Evolutionary conservation across 2,888 invertebrate species (phyloP).

Genomic region (Phanerotoma sp.): DNA sequence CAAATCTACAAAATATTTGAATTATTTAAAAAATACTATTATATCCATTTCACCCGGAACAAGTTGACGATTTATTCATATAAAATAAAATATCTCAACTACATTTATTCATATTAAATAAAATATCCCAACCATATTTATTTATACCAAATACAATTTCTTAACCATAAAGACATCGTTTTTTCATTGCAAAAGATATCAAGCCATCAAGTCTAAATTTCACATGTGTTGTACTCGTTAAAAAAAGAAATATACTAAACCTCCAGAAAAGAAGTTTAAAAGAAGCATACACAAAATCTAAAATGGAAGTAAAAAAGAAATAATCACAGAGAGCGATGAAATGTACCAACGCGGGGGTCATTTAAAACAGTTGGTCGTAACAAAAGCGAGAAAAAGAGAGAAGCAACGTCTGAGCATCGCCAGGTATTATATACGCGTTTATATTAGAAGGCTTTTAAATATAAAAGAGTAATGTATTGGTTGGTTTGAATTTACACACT

Average conservation of each 20-base stretch:
- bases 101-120: no score
- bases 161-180: no score
- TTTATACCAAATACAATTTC: no score
- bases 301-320: slow-evolving; percentile 24
- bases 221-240: neutral
- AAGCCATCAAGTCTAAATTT: slow-evolving; percentile 23
- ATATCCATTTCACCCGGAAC: no score
- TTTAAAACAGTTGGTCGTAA: slow-evolving; percentile 52
- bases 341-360: slow-evolving; percentile 26
- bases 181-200: no score
- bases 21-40: no score
- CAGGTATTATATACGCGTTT: slow-evolving; percentile 44
- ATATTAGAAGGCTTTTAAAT: slow-evolving; percentile 47
- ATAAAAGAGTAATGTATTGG: slow-evolving; percentile 52
- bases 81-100: no score
- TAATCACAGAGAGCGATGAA: slow-evolving; percentile 26
- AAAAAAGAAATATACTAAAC: slow-evolving; percentile 24
- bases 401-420: slow-evolving; percentile 51
- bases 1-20: no score
- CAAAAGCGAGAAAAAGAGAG: slow-evolving; percentile 42
- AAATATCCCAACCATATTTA: no score
- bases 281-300: slow-evolving; percentile 25
- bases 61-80: no score
- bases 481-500: slow-evolving; percentile 28
- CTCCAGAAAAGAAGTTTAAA: slow-evolving; percentile 19